Evolutionary conservation across 2,888 invertebrate species (phyloP).

Genomic region (Lacanobia oleracea): DNA sequence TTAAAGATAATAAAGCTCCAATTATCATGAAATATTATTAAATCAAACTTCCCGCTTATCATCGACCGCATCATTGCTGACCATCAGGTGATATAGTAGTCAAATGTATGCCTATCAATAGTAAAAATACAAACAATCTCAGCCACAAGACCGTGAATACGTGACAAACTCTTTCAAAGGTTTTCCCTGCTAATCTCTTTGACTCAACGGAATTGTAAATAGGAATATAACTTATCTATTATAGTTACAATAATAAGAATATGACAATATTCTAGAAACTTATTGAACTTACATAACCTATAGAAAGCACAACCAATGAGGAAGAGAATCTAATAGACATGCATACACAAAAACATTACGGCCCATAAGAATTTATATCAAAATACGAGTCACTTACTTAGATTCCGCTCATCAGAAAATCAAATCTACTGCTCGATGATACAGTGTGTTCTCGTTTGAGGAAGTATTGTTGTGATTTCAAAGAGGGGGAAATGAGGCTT

Average conservation of each 20-base stretch:
- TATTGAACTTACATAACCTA: constrained; percentile 22
- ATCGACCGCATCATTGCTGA: too few relatives aligned
- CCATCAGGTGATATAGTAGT: too few relatives aligned
- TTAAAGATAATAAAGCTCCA: too few relatives aligned
- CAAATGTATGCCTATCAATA: too few relatives aligned
- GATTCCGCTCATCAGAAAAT: neutral
- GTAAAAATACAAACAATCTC: too few relatives aligned
- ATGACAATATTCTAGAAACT: constrained; percentile 17
- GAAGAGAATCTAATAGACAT: constrained; percentile 44
- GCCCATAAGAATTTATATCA: constrained; percentile 54
- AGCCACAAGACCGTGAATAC: neutral
- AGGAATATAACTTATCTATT: neutral
- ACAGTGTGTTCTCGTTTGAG: constrained; percentile 22
- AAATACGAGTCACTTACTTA: constrained; percentile 45
- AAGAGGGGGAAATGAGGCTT: constrained; percentile 80
- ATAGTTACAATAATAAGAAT: neutral
- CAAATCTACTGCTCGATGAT: neutral
- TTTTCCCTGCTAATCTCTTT: constrained; percentile 14
- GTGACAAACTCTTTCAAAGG: neutral
- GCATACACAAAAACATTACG: constrained; percentile 48
- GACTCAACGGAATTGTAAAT: constrained; percentile 13
- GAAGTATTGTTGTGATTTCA: constrained; percentile 46
- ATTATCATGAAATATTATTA: too few relatives aligned
- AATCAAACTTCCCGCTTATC: too few relatives aligned
- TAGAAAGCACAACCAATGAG: constrained; percentile 12